These are phyloP conservation scores for Melanotaenia nigrans DNA, from an alignment of 2,797 vertebrate species.

Conservation along the genomic window DNA sequence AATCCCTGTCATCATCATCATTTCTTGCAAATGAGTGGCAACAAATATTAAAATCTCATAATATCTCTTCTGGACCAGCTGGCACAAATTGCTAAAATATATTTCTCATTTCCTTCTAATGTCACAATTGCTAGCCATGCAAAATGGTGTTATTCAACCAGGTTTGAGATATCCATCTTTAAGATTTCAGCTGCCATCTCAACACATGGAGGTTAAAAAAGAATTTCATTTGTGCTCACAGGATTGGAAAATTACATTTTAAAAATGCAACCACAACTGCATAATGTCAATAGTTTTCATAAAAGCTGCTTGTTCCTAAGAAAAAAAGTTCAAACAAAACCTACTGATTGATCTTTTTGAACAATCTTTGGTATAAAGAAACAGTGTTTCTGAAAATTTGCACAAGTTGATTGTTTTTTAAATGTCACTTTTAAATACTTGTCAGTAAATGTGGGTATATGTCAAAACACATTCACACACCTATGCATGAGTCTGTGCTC, in stretches of 20 bases:
- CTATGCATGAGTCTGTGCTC: constrained; percentile 83
- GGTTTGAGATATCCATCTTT: background rate
- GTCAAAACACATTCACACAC: constrained; percentile 68
- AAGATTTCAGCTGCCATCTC: constrained; percentile 3
- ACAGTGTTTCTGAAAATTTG: too few species aligned
- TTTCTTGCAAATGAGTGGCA: constrained; percentile 3
- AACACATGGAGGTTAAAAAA: constrained; percentile 13
- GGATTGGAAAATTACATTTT: background rate
- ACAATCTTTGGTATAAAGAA: background rate
- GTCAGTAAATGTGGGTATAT: constrained; percentile 40
- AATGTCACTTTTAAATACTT: constrained; percentile 3
- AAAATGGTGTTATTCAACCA: constrained; percentile 5
- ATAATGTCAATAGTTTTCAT: constrained; percentile 15
- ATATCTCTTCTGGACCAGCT: background rate
- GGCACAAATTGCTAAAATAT: constrained; percentile 1
- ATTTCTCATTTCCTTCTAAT: background rate
- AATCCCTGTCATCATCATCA: background rate
- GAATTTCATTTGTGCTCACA: constrained; percentile 14
- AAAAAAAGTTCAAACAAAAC: background rate
- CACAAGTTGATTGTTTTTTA: background rate
- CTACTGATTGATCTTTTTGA: constrained; percentile 7
- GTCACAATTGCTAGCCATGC: constrained; percentile 4
- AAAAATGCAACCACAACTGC: constrained; percentile 10
- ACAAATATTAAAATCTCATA: constrained; percentile 5
- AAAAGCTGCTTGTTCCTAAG: constrained; percentile 1